Base-by-base conservation (phyloP, 2,888 invertebrate genomes). In the Automeris io region DNA sequence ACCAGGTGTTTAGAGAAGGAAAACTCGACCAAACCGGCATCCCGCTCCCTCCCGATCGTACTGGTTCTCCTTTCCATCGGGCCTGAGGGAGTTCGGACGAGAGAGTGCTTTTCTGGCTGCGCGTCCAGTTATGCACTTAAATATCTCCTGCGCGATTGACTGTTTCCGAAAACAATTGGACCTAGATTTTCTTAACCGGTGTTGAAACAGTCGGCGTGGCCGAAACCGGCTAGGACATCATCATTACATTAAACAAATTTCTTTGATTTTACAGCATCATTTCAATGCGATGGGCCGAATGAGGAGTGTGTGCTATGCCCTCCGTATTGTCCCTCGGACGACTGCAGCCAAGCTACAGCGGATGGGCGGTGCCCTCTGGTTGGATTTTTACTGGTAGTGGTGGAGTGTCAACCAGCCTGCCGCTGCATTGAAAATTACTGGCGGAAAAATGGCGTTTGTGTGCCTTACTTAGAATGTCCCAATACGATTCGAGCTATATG, bases 221-320 rank as follows among this genome's bases (percentile, higher is more conserved):
- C n/a, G n/a, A n/a, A n/a, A n/a, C n/a, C n/a, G n/a, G n/a, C n/a
- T n/a, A n/a, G n/a, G n/a, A n/a, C n/a, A 9, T 26, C 9, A 26
- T 26, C 3, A 16, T 2, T 35, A 18, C 5, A 23, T 29, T 22
- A 12, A 36, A 3, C 21, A 3, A 21, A 22, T 36, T 11, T 18
- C 23, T 1, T 26, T 29, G 2, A 24, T 33, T 34, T 42, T 38
- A 1, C 53, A 73, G 72, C 62, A 24, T 53, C 66, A 2, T 73
- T 73, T 38, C n/a, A 37, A 18, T 74, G 73, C 33, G 18, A 38
- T 2, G 36, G 47, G 8, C 45, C 40, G 1, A 54, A 70, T 26
- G 69, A 71, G 36, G 46, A 49, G 12, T 70, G 47, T 41, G 37
- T 37, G 0, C 23, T 61, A 0, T 74, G 73, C 18, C 67, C 73